Percentiles rank a stretch among this genome's conserved stretches.
Evolutionary conservation across 2,113 vertebrate species (phyloP).

Genomic region (Motacilla tschutschensis): DNA sequence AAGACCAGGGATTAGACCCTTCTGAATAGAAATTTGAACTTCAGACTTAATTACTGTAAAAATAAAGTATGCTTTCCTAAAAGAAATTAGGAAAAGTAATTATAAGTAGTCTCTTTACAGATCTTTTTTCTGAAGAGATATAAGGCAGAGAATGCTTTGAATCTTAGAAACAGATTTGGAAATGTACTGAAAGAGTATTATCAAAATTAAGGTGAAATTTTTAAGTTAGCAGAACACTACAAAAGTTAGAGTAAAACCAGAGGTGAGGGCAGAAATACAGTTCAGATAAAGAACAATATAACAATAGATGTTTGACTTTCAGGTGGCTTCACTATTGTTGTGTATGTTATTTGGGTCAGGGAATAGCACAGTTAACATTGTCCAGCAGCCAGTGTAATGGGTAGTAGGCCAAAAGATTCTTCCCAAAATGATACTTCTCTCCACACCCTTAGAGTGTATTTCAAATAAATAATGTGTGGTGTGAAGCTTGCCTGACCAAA

Average conservation of each 20-base stretch:
- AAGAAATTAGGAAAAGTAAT: not conserved
- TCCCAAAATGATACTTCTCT: slow-evolving; percentile 2
- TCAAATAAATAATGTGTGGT: not conserved
- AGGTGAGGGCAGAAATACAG: not conserved
- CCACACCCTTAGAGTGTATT: not conserved
- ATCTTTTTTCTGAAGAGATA: not conserved
- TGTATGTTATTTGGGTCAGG: not conserved
- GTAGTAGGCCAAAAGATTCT: slow-evolving; percentile 8
- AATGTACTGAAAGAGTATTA: not conserved
- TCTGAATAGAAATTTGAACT: not conserved
- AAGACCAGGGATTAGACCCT: not conserved
- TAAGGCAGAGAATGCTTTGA: not conserved
- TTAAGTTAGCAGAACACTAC: not conserved
- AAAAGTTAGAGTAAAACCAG: not conserved
- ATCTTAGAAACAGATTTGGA: not conserved
- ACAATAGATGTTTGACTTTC: not conserved
- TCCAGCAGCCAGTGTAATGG: not conserved
- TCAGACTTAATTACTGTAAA: not conserved
- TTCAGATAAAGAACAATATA: not conserved
- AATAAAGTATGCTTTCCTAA: not conserved
- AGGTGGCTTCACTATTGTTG: not conserved
- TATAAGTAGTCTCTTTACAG: not conserved
- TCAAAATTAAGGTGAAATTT: not conserved
- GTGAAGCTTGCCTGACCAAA: slow-evolving; percentile 4
- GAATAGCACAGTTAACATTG: not conserved